phyloP scores from a whole-genome alignment of 1,140 invertebrate species.

The Heliconius melpomene region DNA sequence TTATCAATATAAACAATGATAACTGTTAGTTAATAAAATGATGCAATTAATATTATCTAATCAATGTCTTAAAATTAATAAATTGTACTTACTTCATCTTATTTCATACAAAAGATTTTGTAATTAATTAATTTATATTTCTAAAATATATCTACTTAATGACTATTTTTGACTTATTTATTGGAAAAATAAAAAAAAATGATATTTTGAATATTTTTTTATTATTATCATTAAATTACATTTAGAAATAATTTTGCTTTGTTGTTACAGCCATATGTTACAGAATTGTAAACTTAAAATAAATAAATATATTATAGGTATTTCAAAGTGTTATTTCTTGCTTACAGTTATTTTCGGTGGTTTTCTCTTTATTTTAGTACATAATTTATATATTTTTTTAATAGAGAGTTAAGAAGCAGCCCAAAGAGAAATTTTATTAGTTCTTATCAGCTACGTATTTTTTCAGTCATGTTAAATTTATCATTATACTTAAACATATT shows the following conservation, averaged over 20 bases:
- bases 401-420: background rate
- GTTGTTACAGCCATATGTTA: constrained; percentile 11
- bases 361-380: background rate
- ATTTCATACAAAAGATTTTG: no score
- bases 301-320: background rate
- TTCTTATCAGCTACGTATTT: background rate
- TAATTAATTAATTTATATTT: background rate
- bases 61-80: no score
- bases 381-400: background rate
- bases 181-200: background rate
- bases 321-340: background rate
- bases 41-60: no score
- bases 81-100: no score
- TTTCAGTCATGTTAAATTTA: background rate
- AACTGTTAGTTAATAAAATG: no score
- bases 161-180: background rate
- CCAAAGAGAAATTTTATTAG: background rate
- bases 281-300: constrained; percentile 3
- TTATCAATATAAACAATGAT: no score
- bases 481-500: background rate
- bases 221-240: background rate
- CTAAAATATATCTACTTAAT: background rate
- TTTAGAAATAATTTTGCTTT: constrained; percentile 5
- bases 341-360: constrained; percentile 7
- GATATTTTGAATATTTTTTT: background rate